Evolutionary conservation across 1,140 invertebrate species (phyloP), one percentile per base, ranked within the genome.

Genomic region (Triops longicaudatus): DNA sequence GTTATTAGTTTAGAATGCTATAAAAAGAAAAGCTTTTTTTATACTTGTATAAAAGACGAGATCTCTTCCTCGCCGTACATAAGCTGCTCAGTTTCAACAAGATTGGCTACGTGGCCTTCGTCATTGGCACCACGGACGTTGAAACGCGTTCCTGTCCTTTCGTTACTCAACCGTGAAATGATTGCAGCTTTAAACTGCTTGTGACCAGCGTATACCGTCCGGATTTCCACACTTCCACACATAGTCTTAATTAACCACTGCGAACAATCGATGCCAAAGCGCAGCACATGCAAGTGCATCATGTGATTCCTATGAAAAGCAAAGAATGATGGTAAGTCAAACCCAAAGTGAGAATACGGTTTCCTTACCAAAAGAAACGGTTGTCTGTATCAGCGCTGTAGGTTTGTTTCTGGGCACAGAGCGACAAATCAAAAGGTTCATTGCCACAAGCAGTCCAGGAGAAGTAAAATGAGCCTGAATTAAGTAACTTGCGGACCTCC

Each of bases 71-170:
- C 96, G 80, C 98, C 87, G 82, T 91, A 95, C 78, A 97, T 94
- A 0, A 93, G 90, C 87, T 99, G 98, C 86, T 99, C 98, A 0
- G 97, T 99, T 89, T 99, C 98, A 11, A 99, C 97, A 89, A 99
- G 99, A 87, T 99, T 99, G 1, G 98, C 98, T 43, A 99, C 98
- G 87, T 98, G 93, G 0, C 98, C 98, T 84, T 98, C 95, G 87
- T 99, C 98, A 86, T 99, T 98, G 44, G 92, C 94, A n/a, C 98
- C 98, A 80, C 98, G 87, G 0, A 98, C 97, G 87, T 99, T 98
- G 27, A 77, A 90, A 83, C 93, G 89, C 14, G 96, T 98, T 7
- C 96, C 96, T 63, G 95, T 95, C 81, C 98, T 87, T 86, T 99
- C 97, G 85, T 94, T 98, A 84, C 96, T 98, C 5, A 99, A 87